Evolutionary conservation across 2,888 invertebrate genomes (phyloP), one percentile per base, ranked within the genome.

Genomic region (Tinea trinotella): DNA sequence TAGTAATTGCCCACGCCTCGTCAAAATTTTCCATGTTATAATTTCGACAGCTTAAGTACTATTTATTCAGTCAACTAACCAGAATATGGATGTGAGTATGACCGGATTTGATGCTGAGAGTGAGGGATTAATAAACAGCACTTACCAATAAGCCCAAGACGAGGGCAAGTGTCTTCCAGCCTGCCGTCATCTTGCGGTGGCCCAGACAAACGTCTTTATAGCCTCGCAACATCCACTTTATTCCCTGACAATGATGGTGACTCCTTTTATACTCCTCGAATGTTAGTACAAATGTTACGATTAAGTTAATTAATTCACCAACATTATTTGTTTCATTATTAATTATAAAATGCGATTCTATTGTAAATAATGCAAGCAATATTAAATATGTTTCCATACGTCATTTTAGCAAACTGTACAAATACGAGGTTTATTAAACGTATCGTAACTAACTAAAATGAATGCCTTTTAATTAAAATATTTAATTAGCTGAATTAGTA

Each of bases 191-290:
- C 13, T 17, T 15, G 44, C 17, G 3, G 10, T 15, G 44, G 44
- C 44, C 17, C 44, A 44, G 44, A 44, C 44, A 44, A 44, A 15
- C 3, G 17, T 44, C 44, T 13, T 44, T 44, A 44, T 44, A 44
- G 44, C 44, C 44, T 4, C 5, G 44, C 44, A 44, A 6, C 4
- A 44, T 17, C 35, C 44, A 44, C 44, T 44, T 17, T 44, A 17
- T 9, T 12, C 13, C 15, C 15, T 13, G 15, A 13, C 5, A 17
- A 13, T 4, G 3, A 35, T n/a, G 3, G 4, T 35, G 10, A 3
- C 35, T 4, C 3, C 3, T 44, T 17, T 15, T 44, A 44, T 44
- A 44, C 44, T 13, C 36, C 9, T 9, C 12, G n/a, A 22, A 22
- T 5, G 7, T 7, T 35, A 35, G 6, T 4, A 35, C 4, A 3